Base-by-base conservation (phyloP, 2,113 vertebrate genomes). In the Peromyscus leucopus region DNA sequence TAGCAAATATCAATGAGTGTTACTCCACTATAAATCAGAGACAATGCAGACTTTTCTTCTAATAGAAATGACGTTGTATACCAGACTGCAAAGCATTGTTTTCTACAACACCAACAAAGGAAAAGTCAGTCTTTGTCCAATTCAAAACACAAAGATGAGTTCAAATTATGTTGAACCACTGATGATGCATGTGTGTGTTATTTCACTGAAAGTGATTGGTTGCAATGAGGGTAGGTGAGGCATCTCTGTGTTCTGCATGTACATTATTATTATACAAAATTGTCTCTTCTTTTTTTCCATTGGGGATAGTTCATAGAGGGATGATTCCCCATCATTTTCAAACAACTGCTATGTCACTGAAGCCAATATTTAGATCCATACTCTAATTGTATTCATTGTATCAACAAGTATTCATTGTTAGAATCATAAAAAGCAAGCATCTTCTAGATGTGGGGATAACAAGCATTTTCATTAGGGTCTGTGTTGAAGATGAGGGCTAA, bases 111-210 rank as follows among this genome's bases (percentile, higher is more conserved):
- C 11, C 55, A 33, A 95, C 48, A 78, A 3, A 39, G 21, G n/a
- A 83, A 42, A 79, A 80, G 31, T 15, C 9, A 51, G 51, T 67
- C 91, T n/a, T 55, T 0, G 46, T n/a, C 39, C 9, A 63, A 75
- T 93, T 94, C 82, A 85, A 92, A 94, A 48, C 16, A 93, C 57
- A 28, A 93, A n/a, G 0, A 92, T 87, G 24, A 22, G 8, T 94
- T 75, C 76, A 82, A 78, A 67, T 42, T 57, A 39, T 55, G 6
- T 39, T 24, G 42, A 93, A 51, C 59, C 31, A 75, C 28, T 15
- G 5, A 88, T 15, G 65, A 5, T 83, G 1, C 7, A 6, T 51
- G 48, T 51, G 48, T 51, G 48, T 51, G 48, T 78, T 85, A 7
- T 22, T 96, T 78, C 36, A 28, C 28, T 95, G 80, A 75, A 76